Evolutionary conservation across 1,140 invertebrate genomes (phyloP).

Genomic region (Drosophila takahashii): DNA sequence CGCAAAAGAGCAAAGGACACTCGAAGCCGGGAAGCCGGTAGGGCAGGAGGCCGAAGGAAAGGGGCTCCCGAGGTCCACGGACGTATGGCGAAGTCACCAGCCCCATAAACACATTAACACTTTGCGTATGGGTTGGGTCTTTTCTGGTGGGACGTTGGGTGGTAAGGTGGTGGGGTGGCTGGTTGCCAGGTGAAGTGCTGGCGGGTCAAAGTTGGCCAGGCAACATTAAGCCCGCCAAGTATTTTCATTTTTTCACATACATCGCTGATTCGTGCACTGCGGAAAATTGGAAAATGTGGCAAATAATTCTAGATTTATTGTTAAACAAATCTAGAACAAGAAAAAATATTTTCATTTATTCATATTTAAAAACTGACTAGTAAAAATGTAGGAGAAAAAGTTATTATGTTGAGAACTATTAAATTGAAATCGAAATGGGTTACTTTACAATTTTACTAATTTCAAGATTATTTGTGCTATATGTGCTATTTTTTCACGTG

Average conservation of each 20-base stretch:
- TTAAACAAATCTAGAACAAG: too few relatives aligned
- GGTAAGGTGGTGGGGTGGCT: not conserved
- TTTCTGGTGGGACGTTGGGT: constrained; percentile 7
- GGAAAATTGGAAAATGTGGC: not conserved
- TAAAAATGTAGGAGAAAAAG: too few relatives aligned
- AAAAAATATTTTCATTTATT: not conserved
- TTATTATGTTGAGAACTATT: too few relatives aligned
- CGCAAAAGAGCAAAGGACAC: constrained; percentile 72
- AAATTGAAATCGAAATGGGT: too few relatives aligned
- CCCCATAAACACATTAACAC: constrained; percentile 81
- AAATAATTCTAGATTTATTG: not conserved
- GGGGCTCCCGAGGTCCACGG: constrained; percentile 21
- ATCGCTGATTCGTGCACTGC: constrained; percentile 33
- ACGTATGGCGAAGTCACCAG: constrained; percentile 55
- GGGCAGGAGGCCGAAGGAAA: constrained; percentile 16
- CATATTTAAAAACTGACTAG: too few relatives aligned
- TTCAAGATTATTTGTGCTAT: not conserved
- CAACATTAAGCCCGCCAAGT: constrained; percentile 68
- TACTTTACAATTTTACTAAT: too few relatives aligned
- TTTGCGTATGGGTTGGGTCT: constrained; percentile 50
- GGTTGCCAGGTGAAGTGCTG: constrained; percentile 57
- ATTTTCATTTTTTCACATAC: constrained; percentile 58
- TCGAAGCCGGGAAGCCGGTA: constrained; percentile 33
- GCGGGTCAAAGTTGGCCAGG: constrained; percentile 71
- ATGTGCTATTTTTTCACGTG: constrained; percentile 6